Base-by-base conservation (phyloP, 2,797 vertebrate genomes). In the Nannoperca obscura region DNA sequence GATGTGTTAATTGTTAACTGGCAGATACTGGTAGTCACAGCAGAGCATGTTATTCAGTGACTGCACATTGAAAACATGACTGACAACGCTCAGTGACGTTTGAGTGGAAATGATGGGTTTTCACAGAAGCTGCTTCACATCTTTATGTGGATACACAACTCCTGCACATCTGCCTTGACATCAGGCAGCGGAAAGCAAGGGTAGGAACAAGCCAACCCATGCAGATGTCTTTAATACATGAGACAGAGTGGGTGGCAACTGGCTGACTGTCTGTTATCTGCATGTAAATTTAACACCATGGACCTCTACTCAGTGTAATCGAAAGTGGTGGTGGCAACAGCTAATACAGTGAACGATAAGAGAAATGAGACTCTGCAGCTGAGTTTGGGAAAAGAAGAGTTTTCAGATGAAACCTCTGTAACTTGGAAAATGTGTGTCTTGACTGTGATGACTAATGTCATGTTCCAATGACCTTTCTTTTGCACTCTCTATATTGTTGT, bases 391-490 rank as follows among this genome's bases (percentile, higher is more conserved):
- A 84, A 85, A 67, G n/a, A 76, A 42, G 49, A 24, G 11, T 34
- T 81, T 75, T 83, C 34, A 76, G 38, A 74, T 59, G 34, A 74
- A 82, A 64, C 38, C 52, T 57, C 30, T 19, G 27, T 50, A 7
- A 27, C 9, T 63, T 88, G 88, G 86, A 91, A 90, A 86, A 72
- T 80, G 4, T 76, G 62, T 55, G 46, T 85, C 30, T 71, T 60
- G 19, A 12, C n/a, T 55, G 17, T 50, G 55, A 88, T 91, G 89
- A 91, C 75, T 81, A 71, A 80, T 13, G 24, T 17, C 8, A 55
- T 71, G 75, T 91, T 91, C 86, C 86, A 52, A 0, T 76, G 65
- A 78, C 57, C n/a, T 81, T 86, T 84, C 57, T 2, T 64, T 19
- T 58, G 11, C 6, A 44, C 2, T 22, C 36, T 66, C n/a, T 69